These are phyloP conservation scores for Caradrina kadenii DNA, from an alignment of 2,888 invertebrate genomes.

Conservation along the genomic window DNA sequence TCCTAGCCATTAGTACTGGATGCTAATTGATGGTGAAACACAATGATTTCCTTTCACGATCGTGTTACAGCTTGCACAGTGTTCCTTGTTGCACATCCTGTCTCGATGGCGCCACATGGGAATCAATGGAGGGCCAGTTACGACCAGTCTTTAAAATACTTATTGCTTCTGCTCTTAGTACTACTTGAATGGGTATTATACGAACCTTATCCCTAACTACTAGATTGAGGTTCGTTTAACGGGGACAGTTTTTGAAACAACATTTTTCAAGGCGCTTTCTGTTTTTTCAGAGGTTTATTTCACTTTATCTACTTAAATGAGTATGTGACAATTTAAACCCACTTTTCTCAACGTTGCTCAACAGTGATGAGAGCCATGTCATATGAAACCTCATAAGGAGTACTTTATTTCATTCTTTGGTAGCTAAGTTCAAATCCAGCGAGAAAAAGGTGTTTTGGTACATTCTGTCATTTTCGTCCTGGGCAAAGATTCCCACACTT, in stretches of 20 bases:
- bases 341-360: too few relatives aligned
- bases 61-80: slow-evolving; percentile 53
- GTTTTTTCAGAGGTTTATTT: too few relatives aligned
- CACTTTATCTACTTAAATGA: background rate
- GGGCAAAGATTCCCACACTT: too few relatives aligned
- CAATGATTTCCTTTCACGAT: slow-evolving; percentile 65
- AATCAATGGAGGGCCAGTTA: slow-evolving; percentile 37
- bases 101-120: slow-evolving; percentile 45
- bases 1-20: slow-evolving; percentile 34
- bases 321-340: too few relatives aligned
- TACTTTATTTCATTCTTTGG: too few relatives aligned
- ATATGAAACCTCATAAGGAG: too few relatives aligned
- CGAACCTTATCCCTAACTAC: background rate
- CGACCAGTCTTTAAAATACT: slow-evolving; percentile 22
- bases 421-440: too few relatives aligned
- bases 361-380: too few relatives aligned
- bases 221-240: background rate
- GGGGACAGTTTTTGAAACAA: too few relatives aligned
- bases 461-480: too few relatives aligned
- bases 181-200: slow-evolving; percentile 8
- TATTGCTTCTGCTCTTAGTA: slow-evolving; percentile 1
- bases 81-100: slow-evolving; percentile 65
- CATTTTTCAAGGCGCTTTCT: too few relatives aligned
- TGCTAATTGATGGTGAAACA: slow-evolving; percentile 55
- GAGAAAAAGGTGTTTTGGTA: too few relatives aligned